A percentile compares a stretch with the other conserved stretches of the same genome.
Conservation (phyloP, 2,113 vertebrate genomes). For the Struthio camelus region DNA sequence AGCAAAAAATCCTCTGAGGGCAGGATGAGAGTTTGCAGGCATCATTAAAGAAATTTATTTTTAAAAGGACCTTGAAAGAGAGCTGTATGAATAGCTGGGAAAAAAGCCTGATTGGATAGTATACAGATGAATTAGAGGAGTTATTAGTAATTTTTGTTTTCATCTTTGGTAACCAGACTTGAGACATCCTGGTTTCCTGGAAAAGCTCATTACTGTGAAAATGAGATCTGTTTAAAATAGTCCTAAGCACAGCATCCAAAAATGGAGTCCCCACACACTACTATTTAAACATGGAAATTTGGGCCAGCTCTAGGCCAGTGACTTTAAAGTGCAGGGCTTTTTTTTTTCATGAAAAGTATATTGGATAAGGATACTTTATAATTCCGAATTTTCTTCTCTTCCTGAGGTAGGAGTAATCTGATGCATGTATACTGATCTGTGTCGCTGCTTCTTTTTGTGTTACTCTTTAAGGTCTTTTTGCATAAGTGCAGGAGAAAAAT, state of each 20-base stretch:
- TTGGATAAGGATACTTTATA: background rate
- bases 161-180: background rate
- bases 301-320: background rate
- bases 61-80: background rate
- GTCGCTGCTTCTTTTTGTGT: background rate
- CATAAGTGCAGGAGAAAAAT: background rate
- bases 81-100: background rate
- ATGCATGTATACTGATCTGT: background rate
- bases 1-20: background rate
- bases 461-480: background rate
- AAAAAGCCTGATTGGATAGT: background rate
- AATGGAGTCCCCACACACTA: background rate
- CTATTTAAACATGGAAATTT: fast-evolving
- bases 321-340: background rate
- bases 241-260: background rate
- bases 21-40: background rate
- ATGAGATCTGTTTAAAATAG: background rate
- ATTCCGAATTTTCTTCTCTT: background rate
- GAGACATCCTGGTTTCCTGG: background rate
- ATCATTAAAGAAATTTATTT: slow-evolving; percentile 47
- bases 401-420: background rate
- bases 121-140: background rate
- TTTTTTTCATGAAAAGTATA: background rate
- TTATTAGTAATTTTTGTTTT: background rate
- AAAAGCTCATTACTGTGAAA: background rate